Conservation (phyloP, 2,113 vertebrate genomes). For the Butastur rufipennis region DNA sequence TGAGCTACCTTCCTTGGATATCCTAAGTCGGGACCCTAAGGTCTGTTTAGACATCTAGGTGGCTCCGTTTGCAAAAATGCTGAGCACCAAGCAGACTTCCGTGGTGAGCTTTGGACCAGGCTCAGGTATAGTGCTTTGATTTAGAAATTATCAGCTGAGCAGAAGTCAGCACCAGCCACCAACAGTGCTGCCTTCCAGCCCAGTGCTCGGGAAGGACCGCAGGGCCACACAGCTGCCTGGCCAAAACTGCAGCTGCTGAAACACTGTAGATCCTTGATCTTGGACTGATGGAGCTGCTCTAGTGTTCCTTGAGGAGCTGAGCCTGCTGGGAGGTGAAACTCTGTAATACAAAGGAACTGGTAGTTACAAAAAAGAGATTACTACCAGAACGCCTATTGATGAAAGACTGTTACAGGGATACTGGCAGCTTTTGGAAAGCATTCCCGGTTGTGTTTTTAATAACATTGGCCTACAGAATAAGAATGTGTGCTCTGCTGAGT, state of each 20-base stretch:
- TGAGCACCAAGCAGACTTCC: accelerated
- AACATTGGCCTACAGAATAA: not conserved
- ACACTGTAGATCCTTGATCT: not conserved
- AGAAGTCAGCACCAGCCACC: not conserved
- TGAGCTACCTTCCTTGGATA: not conserved
- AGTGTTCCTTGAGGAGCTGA: not conserved
- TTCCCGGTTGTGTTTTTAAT: conserved; percentile 8
- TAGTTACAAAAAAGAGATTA: not conserved
- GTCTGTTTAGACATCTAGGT: not conserved
- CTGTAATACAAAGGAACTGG: not conserved
- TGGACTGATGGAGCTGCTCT: accelerated
- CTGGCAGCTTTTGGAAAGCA: not conserved
- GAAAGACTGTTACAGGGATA: not conserved
- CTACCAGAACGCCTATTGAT: conserved; percentile 16
- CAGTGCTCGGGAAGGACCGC: accelerated
- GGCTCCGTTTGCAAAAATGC: not conserved
- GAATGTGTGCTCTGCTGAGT: conserved; percentile 29
- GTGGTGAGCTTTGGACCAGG: not conserved
- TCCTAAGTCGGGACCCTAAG: accelerated
- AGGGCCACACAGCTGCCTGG: not conserved
- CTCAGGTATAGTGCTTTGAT: not conserved
- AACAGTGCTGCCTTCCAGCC: not conserved
- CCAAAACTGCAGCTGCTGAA: not conserved
- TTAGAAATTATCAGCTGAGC: not conserved
- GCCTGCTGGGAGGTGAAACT: not conserved